Base-by-base conservation (phyloP, 2,113 vertebrate genomes). In the Himantopus leucocephalus region DNA sequence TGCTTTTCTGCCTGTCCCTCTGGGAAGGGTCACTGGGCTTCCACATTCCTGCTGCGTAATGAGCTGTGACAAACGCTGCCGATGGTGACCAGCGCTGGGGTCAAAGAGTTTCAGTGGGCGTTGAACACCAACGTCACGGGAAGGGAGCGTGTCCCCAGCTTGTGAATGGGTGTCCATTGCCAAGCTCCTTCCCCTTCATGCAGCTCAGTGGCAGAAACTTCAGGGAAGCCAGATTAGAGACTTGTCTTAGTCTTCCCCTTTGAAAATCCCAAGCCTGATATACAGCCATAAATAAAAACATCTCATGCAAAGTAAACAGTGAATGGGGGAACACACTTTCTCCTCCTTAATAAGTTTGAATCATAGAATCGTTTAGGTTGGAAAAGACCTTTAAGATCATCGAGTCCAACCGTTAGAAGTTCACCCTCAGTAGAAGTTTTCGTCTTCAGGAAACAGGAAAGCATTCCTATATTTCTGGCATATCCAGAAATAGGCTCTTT, bases 11-110 rank as follows among this genome's bases (percentile, higher is more conserved):
- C 63, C 72, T 71, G 78, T 93, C 90, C 88, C 79, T 50, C 59
- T 95, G 95, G 92, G 92, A 97, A 95, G 96, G 95, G 96, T 96
- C 96, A 96, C 72, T 55, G 67, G 68, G 95, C 82, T 93, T 96
- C 94, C 78, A 96, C 94, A 78, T 96, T 96, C 93, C 93, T 83
- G 75, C 67, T 58, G 85, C 30, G 58, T 88, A 96, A 96, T 93
- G 93, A 96, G 96, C 92, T 96, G 95, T 70, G 88, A 94, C 91
- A 93, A 97, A 92, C 2, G 0, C 80, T 29, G 50, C 48, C 0
- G 6, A 48, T 62, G 77, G 45, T 84, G 88, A 71, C 92, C 79
- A 88, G 71, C 1, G 1, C 55, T 0, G 26, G 79, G 88, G 92
- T 95, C 90, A 90, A 52, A 85, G 80, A 67, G 74, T 93, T 89